Percentiles rank a stretch among this genome's conserved stretches.
These are phyloP conservation scores for Serilophus lunatus DNA, from an alignment of 2,113 vertebrate genomes.

Conservation along the genomic window DNA sequence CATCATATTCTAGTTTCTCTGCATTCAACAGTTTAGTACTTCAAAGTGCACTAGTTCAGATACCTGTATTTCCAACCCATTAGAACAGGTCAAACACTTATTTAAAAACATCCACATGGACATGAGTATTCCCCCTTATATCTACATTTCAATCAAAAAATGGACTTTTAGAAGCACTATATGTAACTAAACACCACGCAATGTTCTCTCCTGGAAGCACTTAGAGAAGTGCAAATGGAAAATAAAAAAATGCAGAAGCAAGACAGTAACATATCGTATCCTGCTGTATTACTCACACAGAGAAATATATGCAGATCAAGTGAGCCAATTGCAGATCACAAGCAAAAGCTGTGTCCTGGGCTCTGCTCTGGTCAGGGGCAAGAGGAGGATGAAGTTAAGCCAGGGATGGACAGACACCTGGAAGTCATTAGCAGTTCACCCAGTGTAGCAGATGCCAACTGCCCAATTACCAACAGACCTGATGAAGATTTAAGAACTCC, in stretches of 20 bases:
- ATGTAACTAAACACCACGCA: neutral
- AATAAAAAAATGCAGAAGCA: neutral
- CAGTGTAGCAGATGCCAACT: neutral
- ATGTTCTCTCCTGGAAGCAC: neutral
- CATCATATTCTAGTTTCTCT: neutral
- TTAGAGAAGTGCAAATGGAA: neutral
- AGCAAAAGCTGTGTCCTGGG: neutral
- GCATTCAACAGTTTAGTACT: neutral
- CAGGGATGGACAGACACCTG: neutral
- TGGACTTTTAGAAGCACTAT: neutral
- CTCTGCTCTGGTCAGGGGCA: neutral
- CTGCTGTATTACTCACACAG: neutral
- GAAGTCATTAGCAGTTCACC: neutral
- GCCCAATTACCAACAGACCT: neutral
- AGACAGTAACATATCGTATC: neutral
- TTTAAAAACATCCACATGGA: neutral
- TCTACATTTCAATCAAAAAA: neutral
- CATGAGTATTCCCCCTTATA: neutral
- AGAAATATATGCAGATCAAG: fast-evolving
- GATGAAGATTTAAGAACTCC: neutral
- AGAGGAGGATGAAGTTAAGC: neutral
- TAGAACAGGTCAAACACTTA: neutral
- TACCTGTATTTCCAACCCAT: neutral
- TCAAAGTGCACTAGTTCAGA: neutral
- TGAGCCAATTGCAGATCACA: neutral